A percentile compares a stretch with the other conserved stretches of the same genome.
These are phyloP conservation scores for Pseudoatta argentina DNA, from an alignment of 1,140 invertebrate genomes.

Conservation along the genomic window DNA sequence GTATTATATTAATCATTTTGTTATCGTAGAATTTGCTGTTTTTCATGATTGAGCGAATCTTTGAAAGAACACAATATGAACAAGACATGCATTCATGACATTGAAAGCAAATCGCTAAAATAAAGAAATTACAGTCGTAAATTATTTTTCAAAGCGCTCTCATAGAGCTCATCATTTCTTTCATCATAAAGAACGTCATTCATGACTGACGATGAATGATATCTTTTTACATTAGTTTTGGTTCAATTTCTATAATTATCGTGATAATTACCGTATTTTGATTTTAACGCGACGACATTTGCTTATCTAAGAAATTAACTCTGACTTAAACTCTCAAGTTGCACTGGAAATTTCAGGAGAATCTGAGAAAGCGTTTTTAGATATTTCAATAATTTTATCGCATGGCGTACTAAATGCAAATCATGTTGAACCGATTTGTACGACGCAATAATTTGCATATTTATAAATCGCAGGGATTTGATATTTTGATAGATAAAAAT, in stretches of 20 bases:
- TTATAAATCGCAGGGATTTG: not conserved
- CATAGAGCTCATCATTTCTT: constrained; percentile 24
- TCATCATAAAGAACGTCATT: constrained; percentile 67
- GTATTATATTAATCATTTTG: not conserved
- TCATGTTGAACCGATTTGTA: not conserved
- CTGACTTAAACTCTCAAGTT: not conserved
- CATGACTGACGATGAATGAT: constrained; percentile 36
- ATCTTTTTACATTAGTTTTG: not conserved
- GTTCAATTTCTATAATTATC: constrained; percentile 43
- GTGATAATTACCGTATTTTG: constrained; percentile 41
- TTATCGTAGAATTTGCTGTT: not conserved
- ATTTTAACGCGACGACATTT: not conserved
- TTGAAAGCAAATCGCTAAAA: constrained; percentile 21
- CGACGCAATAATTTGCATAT: not conserved
- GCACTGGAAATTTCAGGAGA: not conserved
- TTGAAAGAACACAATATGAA: not conserved
- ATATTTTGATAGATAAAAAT: not conserved
- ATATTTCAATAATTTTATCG: constrained; percentile 15
- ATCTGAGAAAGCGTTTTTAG: constrained; percentile 32
- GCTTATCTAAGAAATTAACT: constrained; percentile 25
- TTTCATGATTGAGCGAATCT: not conserved
- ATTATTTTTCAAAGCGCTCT: constrained; percentile 34
- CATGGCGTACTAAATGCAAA: not conserved
- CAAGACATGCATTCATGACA: constrained; percentile 28
- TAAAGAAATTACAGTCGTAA: not conserved